phyloP scores from a whole-genome alignment of 1,140 invertebrate genomes.

The Drosophila quadrilineata region DNA sequence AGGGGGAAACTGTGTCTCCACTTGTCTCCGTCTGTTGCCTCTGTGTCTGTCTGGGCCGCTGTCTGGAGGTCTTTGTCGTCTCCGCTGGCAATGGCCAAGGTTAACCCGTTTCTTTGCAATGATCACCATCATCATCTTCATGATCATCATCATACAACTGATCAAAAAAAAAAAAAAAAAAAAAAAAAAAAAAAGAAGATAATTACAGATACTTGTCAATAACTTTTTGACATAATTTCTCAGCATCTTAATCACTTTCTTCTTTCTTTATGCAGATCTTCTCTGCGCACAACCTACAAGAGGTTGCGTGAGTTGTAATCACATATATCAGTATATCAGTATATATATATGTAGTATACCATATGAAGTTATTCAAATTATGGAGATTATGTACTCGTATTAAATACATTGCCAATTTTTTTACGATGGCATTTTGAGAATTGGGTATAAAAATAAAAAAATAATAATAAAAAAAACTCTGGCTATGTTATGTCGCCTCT shows the following conservation, averaged over 20 bases:
- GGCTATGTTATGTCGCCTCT: neutral
- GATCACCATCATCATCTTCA: neutral
- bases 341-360: no score
- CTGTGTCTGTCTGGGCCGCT: neutral
- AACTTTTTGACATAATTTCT: no score
- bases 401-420: constrained; percentile 22
- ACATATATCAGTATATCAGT: no score
- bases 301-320: no score
- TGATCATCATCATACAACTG: constrained; percentile 5
- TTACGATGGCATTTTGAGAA: constrained; percentile 15
- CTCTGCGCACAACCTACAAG: no score
- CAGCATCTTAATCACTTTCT: no score
- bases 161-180: no score
- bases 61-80: constrained; percentile 9
- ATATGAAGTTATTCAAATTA: constrained; percentile 4
- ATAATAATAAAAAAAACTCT: constrained; percentile 16
- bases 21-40: neutral
- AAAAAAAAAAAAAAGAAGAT: no score
- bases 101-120: constrained; percentile 40
- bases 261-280: no score
- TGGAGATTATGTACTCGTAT: neutral
- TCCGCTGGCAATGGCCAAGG: constrained; percentile 50
- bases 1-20: no score
- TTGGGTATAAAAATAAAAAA: no score
- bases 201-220: neutral